Conservation (phyloP, 1,140 invertebrate genomes). For the Drosophila punjabiensis region DNA sequence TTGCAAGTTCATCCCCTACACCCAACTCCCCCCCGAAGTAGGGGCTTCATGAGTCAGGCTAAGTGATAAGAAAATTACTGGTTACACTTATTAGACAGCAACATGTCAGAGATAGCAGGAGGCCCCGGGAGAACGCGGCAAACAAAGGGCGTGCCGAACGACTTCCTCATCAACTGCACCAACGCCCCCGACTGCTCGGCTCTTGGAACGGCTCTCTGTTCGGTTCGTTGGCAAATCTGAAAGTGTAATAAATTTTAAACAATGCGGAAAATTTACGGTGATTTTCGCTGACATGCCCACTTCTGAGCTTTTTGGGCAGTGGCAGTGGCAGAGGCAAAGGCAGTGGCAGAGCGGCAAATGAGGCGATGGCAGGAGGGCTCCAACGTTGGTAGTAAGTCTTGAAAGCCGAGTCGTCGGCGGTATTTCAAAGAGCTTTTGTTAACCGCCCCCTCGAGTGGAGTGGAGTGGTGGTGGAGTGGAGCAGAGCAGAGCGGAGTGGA, state of each 20-base stretch:
- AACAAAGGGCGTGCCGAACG: conserved; percentile 72
- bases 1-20: neutral
- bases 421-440: conserved; percentile 78
- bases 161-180: conserved; percentile 52
- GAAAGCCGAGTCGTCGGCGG: conserved; percentile 65
- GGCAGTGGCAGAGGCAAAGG: conserved; percentile 23
- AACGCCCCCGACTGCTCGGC: conserved; percentile 8
- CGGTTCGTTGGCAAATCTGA: conserved; percentile 68
- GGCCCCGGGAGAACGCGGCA: conserved; percentile 37
- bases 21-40: no score
- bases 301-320: conserved; percentile 71
- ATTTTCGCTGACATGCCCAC: conserved; percentile 83
- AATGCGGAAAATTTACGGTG: conserved; percentile 83
- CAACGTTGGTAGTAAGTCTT: conserved; percentile 71
- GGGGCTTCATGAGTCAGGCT: conserved; percentile 44
- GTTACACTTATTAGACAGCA: conserved; percentile 81
- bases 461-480: conserved; percentile 17
- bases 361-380: conserved; percentile 20
- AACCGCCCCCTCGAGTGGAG: conserved; percentile 53
- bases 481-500: conserved; percentile 1
- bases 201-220: neutral
- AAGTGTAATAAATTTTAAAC: conserved; percentile 84
- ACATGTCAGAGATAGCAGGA: conserved; percentile 72
- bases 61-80: conserved; percentile 79
- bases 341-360: conserved; percentile 25